Conservation (phyloP, 1,140 invertebrate species). For the Gryllus bimaculatus region DNA sequence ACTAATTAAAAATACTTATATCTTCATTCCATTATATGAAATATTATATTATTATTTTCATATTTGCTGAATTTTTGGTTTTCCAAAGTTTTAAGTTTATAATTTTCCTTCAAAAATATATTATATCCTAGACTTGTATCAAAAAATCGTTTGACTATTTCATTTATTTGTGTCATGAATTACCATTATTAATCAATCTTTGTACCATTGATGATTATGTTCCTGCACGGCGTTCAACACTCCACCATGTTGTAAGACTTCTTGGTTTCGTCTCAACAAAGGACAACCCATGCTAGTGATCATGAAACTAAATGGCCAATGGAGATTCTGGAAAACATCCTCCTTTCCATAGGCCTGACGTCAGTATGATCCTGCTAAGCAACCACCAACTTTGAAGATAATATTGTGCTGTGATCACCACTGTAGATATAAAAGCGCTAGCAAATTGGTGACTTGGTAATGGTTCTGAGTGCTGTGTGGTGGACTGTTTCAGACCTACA, state of each 20-base stretch:
- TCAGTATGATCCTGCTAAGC: conserved; percentile 34
- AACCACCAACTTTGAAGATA: conserved; percentile 60
- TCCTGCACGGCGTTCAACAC: conserved; percentile 69
- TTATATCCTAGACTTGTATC: no score
- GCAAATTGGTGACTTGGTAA: no score
- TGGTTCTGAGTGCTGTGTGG: no score
- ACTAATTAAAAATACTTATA: not conserved
- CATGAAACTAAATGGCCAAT: conserved; percentile 94
- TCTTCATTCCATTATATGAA: not conserved
- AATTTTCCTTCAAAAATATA: no score
- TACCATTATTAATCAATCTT: conserved; percentile 14
- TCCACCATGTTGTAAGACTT: conserved; percentile 84
- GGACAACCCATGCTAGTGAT: conserved; percentile 86
- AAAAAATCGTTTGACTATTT: not conserved
- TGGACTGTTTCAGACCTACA: no score
- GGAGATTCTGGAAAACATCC: conserved; percentile 88
- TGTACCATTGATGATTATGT: conserved; percentile 15
- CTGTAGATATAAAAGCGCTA: not conserved
- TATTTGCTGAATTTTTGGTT: no score
- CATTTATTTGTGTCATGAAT: conserved; percentile 13
- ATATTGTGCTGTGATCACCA: not conserved
- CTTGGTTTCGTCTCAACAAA: conserved; percentile 88
- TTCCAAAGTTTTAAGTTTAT: no score
- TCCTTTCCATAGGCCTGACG: conserved; percentile 74
- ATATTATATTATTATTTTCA: not conserved